Evolutionary conservation across 2,113 vertebrate species (phyloP), one percentile per base, ranked within the genome.

Genomic region (Trematomus loennbergii): DNA sequence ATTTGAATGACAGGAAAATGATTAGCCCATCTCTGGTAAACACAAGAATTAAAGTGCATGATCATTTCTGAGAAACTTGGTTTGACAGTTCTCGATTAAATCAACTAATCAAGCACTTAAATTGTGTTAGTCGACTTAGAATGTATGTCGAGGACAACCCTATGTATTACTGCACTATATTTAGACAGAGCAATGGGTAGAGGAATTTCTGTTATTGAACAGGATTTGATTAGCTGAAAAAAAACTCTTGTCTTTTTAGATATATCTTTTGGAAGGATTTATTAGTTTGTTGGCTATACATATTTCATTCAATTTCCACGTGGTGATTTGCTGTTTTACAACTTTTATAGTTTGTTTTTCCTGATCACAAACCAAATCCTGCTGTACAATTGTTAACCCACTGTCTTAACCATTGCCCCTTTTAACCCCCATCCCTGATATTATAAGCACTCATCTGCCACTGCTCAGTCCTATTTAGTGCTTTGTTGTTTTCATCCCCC

Each of bases 401-500:
- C 36, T 40, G 10, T 12, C 40, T 29, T n/a, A 16, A 40, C 59
- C 7, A 2, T 3, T 25, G 2, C 12, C 22, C 9, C 54, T 82
- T 63, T 73, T 60, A 59, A 73, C 22, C 46, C 10, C 59, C 7
- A 10, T 66, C 55, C 61, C 49, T 68, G 18, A 71, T 80, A 78
- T 75, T 25, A 49, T 13, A 48, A 50, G 46, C n/a, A 60, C 46
- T 75, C 58, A 57, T 52, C 57, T 53, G 49, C 70, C 74, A 55
- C 36, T 68, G 40, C 49, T 81, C 43, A 67, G 18, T 20, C 16
- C 11, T 81, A 5, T 64, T 62, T 50, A 69, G 46, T 53, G 60
- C 36, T 76, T 52, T 43, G 45, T 88, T 74, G 83, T 64, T 78
- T 45, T 64, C 29, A 2, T 62, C 45, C 76, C 77, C 85, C 75